phyloP scores from a whole-genome alignment of 2,113 vertebrate genomes.

The Chamaetylas fuelleborni region DNA sequence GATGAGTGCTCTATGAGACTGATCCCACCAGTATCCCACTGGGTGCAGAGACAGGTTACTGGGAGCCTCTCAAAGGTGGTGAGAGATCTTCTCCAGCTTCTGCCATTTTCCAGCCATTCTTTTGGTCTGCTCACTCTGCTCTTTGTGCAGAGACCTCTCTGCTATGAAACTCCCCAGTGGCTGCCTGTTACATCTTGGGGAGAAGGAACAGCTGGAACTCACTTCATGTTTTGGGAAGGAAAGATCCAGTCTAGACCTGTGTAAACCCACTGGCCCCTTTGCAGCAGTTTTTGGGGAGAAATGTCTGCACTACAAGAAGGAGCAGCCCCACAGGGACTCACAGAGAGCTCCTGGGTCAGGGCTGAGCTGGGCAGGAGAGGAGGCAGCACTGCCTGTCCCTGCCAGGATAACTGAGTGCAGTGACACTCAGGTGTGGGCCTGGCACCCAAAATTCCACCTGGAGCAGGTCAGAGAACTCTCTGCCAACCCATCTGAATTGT shows the following conservation, averaged over 20 bases:
- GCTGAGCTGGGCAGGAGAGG: background rate
- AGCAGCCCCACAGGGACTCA: background rate
- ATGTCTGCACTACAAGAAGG: background rate
- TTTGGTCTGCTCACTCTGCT: background rate
- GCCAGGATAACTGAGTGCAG: background rate
- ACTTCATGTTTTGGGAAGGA: background rate
- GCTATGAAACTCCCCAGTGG: background rate
- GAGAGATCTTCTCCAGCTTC: background rate
- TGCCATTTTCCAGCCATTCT: background rate
- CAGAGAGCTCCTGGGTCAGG: background rate
- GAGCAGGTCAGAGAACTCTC: background rate
- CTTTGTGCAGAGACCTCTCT: background rate
- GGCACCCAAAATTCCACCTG: background rate
- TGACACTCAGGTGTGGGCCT: background rate
- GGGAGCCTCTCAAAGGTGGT: background rate
- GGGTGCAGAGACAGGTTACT: background rate
- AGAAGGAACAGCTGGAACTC: background rate
- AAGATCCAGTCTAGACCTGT: background rate
- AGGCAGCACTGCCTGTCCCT: background rate
- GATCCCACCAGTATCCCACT: background rate
- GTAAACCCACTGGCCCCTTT: background rate
- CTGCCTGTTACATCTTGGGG: background rate
- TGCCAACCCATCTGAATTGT: background rate
- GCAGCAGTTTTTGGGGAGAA: background rate
- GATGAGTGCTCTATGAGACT: background rate